Base-by-base conservation (phyloP, 2,888 invertebrate species). In the Cetonia aurata region DNA sequence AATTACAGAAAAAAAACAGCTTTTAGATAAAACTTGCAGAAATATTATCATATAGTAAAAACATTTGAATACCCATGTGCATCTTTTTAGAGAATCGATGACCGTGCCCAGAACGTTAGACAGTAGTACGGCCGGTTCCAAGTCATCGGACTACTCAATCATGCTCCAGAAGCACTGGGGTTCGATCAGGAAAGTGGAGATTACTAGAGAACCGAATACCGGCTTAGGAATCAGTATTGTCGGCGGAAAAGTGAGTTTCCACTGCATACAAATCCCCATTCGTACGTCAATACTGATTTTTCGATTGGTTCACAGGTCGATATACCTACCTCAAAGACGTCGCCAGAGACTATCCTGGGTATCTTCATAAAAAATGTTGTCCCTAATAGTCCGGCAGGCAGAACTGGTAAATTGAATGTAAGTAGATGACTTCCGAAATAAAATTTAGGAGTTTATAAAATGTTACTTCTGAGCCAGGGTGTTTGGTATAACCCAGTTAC, bases 281-380 rank as follows among this genome's bases (percentile, higher is more conserved):
- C 25, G 4, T 4, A 4, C 25, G 4, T 25, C 25, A 4, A 59
- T 46, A 41, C 15, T 46, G 70, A 19, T 65, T 17, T 10, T 42
- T 65, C 9, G 13, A 33, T 33, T 42, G 15, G 65, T 42, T 70
- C 53, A 48, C 83, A 92, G 92, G 92, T 93, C 69, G 93, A 95
- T 80, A 87, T 94, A 76, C 91, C 91, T 78, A 89, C 91, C 70
- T 88, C 73, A 88, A 48, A 91, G 48, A 71, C 78, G 13, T 92
- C 69, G 89, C 71, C 77, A 3, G 83, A 82, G 74, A 92, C 92
- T 67, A 90, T 98, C 76, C 92, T 96, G 70, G 99, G 99, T 6
- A 98, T 99, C 81, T 99, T 99, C 84, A 96, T 99, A 81, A 99
- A 99, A 85, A 96, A 96, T 80, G 98, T 99, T 0, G 91, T 98